Base-by-base conservation (phyloP, 2,113 vertebrate species). In the Sylvilagus bachmani region DNA sequence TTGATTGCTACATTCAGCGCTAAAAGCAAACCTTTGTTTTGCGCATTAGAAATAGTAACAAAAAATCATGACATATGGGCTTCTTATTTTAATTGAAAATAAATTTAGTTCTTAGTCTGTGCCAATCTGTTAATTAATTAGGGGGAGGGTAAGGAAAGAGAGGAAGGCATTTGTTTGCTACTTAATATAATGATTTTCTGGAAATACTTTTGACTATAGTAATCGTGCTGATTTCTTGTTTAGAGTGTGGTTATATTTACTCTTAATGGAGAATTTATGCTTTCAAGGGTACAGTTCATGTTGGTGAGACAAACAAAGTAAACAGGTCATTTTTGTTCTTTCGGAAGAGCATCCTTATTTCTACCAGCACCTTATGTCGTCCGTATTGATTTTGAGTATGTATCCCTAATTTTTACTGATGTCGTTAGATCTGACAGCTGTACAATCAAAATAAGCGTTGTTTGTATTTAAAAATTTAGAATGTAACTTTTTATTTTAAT, bases 31-130 rank as follows among this genome's bases (percentile, higher is more conserved):
- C 91, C 98, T 97, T 92, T 93, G 64, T 97, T 96, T 98, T 95
- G 81, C 29, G 73, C 88, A 79, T 96, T 96, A 96, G 97, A 97
- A 95, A 95, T 95, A 96, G 93, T 95, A 97, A 95, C 91, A 87
- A 94, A 96, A 97, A 95, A 90, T 90, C 94, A 82, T 96, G 93
- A 93, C 96, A 96, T 97, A 94, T 84, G 95, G 96, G 95, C 97
- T 97, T 96, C 97, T 97, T 97, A 89, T 96, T 98, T 97, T 98
- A 97, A 98, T 98, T 98, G 97, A 98, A 98, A 98, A 98, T 93
- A 96, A 97, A 95, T 96, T 97, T 98, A 97, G 96, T 96, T 93
- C 78, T 62, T 96, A 97, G 78, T 97, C 92, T n/a, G 67, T 67
- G 94, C 90, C 96, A 97, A 93, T 91, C 91, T 97, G 73, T 96